Base-by-base conservation (phyloP, 2,888 invertebrate species). In the Drosophila yooni region DNA sequence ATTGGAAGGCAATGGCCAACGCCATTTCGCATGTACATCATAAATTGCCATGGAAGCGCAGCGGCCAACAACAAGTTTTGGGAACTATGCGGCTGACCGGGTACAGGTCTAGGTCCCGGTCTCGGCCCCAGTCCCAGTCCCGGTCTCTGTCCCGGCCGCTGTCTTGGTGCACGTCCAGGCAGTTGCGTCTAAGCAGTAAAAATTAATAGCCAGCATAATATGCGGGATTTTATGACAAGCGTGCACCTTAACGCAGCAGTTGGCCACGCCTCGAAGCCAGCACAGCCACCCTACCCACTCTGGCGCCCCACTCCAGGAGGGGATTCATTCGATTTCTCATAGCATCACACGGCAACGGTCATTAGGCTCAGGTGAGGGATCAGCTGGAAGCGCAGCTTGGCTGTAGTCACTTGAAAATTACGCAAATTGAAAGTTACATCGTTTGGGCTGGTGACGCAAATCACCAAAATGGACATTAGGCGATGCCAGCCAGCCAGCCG, bases 151-250 rank as follows among this genome's bases (percentile, higher is more conserved):
- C 29, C 58, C 53, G 29, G 48, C 40, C 34, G 40, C 54, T 25
- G 7, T 15, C 25, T 46, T 13, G 46, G 46, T 68, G 52, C 60
- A 52, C 33, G 62, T 53, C 34, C 51, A 11, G 56, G 60, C 56
- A 36, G 53, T 74, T 81, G 78, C 75, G 81, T 76, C 89, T 79
- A 76, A 85, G 89, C 89, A 83, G 80, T 89, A 87, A 91, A 87
- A 91, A 91, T 91, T 91, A 89, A 89, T 89, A 89, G 91, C 76
- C 79, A 89, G 86, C 91, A 89, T 89, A 89, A 91, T 91, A 91
- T 91, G 89, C 86, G 85, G 89, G 81, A 89, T 91, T 91, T 91
- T 89, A 89, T 91, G 91, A 88, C 83, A 89, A 76, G 83, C 83
- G 81, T 85, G 88, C 86, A 89, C 85, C 85, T 89, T 76, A 82